Conservation (phyloP, 2,797 vertebrate genomes). For the Carduelis carduelis region DNA sequence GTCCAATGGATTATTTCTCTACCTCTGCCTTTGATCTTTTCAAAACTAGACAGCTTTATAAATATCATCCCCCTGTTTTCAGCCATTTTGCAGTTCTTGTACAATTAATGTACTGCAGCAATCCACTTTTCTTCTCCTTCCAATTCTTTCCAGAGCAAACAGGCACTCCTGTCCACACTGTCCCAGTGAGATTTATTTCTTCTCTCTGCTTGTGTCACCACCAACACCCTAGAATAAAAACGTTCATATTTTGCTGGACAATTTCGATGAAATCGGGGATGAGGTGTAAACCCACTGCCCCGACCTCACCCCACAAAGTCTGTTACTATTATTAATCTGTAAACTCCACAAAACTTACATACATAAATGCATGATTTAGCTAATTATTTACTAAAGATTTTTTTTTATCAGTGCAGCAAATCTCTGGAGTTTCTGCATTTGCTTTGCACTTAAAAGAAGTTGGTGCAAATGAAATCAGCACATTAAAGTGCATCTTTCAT, state of each 20-base stretch:
- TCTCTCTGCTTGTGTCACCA: neutral
- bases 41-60: neutral
- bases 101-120: neutral
- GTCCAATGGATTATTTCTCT: neutral
- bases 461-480: slow-evolving; percentile 11
- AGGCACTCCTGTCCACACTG: neutral
- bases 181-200: neutral
- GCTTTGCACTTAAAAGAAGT: slow-evolving; percentile 32
- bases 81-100: slow-evolving; percentile 46
- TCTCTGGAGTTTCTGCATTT: slow-evolving; percentile 34
- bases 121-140: neutral
- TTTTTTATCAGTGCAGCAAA: neutral
- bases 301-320: rapidly evolving
- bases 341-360: neutral
- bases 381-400: neutral
- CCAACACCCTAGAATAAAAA: neutral
- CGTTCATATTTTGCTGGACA: neutral
- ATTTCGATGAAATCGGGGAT: neutral
- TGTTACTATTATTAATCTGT: neutral
- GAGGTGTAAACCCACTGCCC: neutral
- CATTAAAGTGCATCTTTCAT: slow-evolving; percentile 17
- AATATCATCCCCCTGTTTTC: neutral
- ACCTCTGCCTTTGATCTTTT: slow-evolving; percentile 18
- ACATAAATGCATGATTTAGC: neutral
- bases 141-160: neutral